Evolutionary conservation across 2,113 vertebrate species (phyloP).

Genomic region (Hyaena hyaena): DNA sequence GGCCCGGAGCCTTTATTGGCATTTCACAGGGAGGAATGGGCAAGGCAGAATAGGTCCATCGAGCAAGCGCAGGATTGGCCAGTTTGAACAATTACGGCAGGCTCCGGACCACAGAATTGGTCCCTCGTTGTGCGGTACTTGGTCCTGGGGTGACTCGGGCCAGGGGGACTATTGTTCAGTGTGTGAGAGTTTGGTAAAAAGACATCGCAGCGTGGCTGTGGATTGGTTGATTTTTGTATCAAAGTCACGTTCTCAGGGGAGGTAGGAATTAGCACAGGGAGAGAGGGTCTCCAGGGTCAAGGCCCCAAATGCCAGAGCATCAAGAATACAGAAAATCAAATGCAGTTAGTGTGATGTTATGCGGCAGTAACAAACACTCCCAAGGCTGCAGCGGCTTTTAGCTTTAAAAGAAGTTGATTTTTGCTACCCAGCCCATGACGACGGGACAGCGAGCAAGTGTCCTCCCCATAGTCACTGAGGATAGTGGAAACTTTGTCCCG

Average conservation of each 20-base stretch:
- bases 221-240: background rate
- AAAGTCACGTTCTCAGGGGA: background rate
- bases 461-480: background rate
- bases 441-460: background rate
- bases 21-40: background rate
- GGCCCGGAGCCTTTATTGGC: background rate
- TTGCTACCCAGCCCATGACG: too few species aligned
- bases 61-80: background rate
- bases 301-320: background rate
- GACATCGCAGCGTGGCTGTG: background rate
- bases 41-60: fast-evolving
- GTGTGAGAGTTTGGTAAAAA: background rate
- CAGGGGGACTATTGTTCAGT: too few species aligned
- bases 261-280: background rate
- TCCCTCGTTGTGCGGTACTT: background rate
- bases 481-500: background rate
- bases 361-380: background rate
- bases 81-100: background rate
- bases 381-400: background rate
- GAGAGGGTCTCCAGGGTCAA: background rate
- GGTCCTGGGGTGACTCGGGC: background rate
- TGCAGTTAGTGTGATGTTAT: too few species aligned
- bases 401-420: background rate
- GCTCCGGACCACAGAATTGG: background rate
- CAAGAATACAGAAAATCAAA: background rate